Evolutionary conservation across 2,888 invertebrate genomes (phyloP).

Genomic region (Salpingus planirostris): DNA sequence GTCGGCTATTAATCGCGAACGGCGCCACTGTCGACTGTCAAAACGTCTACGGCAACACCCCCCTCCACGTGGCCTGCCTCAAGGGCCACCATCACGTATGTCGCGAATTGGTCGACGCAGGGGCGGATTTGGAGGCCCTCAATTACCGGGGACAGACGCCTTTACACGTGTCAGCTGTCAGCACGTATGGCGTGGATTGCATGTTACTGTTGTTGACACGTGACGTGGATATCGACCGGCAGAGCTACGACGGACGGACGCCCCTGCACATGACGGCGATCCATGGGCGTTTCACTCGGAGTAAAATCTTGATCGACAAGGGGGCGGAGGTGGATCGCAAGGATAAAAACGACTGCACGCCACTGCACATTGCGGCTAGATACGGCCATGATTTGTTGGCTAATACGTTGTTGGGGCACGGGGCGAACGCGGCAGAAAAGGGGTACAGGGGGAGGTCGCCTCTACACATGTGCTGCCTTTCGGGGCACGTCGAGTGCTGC

Average conservation of each 20-base stretch:
- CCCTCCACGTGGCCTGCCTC: slow-evolving; percentile 52
- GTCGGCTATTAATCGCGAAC: slow-evolving; percentile 38
- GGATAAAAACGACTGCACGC: slow-evolving; percentile 52
- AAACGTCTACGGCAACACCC: slow-evolving; percentile 51
- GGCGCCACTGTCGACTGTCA: slow-evolving; percentile 50
- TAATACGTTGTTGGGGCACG: slow-evolving; percentile 43
- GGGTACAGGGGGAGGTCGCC: slow-evolving; percentile 50
- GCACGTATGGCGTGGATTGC: slow-evolving; percentile 52
- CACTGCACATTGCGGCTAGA: slow-evolving; percentile 55
- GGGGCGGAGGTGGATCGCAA: slow-evolving; percentile 48
- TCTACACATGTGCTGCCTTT: slow-evolving; percentile 53
- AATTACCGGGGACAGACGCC: slow-evolving; percentile 53
- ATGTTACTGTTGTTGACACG: slow-evolving; percentile 48
- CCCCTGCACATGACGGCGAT: slow-evolving; percentile 59
- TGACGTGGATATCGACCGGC: slow-evolving; percentile 46
- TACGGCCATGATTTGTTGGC: slow-evolving; percentile 50
- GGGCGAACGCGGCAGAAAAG: slow-evolving; percentile 44
- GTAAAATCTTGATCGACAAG: slow-evolving; percentile 52
- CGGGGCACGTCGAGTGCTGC: slow-evolving; percentile 54
- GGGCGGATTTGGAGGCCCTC: slow-evolving; percentile 44
- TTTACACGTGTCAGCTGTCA: slow-evolving; percentile 52
- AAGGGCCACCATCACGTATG: slow-evolving; percentile 51
- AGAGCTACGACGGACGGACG: slow-evolving; percentile 50
- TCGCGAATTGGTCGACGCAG: slow-evolving; percentile 43
- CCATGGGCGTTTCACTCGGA: slow-evolving; percentile 53